Conservation (phyloP, 1,140 invertebrate species). For the Drosophila lacteicornis region DNA sequence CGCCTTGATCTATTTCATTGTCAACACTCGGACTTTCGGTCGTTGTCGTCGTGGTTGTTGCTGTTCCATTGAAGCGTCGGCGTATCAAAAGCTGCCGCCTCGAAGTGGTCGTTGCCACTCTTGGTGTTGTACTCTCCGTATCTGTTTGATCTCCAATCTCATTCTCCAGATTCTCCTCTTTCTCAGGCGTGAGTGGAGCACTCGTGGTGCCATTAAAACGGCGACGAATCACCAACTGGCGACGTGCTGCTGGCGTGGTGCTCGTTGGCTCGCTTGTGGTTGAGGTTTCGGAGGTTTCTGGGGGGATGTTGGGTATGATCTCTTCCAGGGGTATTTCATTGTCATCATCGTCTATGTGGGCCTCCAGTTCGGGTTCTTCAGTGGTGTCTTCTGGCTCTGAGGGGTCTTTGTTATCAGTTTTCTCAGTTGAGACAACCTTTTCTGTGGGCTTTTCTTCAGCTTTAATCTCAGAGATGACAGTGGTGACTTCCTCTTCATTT, state of each 20-base stretch:
- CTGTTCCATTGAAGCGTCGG: slow-evolving; percentile 36
- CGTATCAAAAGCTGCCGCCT: slow-evolving; percentile 46
- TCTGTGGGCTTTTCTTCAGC: neutral
- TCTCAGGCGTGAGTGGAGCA: neutral
- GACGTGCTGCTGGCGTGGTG: slow-evolving; percentile 16
- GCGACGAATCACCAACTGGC: slow-evolving; percentile 38
- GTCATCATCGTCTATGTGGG: slow-evolving; percentile 31
- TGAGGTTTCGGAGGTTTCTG: neutral
- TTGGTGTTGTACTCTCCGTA: slow-evolving; percentile 10
- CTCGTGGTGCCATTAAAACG: slow-evolving; percentile 31
- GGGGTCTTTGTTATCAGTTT: neutral
- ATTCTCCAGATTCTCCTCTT: slow-evolving; percentile 25
- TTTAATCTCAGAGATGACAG: neutral
- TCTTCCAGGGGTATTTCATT: slow-evolving; percentile 32
- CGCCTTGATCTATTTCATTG: slow-evolving; percentile 30
- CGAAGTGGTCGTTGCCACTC: neutral
- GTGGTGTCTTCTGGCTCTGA: slow-evolving; percentile 5
- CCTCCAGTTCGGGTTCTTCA: slow-evolving; percentile 29
- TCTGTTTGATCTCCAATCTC: slow-evolving; percentile 3
- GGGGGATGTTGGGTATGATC: neutral
- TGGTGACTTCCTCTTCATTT: neutral
- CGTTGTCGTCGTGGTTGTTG: slow-evolving; percentile 25
- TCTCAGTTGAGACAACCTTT: no score
- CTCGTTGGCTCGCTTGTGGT: neutral
- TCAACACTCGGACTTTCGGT: slow-evolving; percentile 19